Conservation (phyloP, 2,888 invertebrate genomes). For the Cosmopolites sordidus region DNA sequence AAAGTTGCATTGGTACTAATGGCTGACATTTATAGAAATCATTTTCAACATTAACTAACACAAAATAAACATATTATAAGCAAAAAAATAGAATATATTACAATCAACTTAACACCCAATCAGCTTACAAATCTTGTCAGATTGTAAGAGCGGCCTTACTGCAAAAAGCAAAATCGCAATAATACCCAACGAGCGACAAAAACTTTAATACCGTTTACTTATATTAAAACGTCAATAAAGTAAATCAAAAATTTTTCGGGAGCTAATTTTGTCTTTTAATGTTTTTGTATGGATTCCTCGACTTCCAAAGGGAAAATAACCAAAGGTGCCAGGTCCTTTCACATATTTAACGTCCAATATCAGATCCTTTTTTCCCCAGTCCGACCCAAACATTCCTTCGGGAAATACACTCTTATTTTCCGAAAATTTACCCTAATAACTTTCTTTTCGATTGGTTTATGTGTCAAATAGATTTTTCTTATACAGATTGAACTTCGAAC, state of each 20-base stretch:
- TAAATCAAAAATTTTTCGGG: background rate
- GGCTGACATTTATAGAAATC: too few relatives aligned
- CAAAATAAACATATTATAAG: too few relatives aligned
- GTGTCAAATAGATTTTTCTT: conserved; percentile 21
- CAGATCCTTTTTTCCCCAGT: background rate
- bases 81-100: too few relatives aligned
- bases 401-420: conserved; percentile 22
- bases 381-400: conserved; percentile 2
- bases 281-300: background rate
- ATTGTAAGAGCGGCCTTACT: too few relatives aligned
- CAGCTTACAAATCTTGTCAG: too few relatives aligned
- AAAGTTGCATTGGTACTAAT: too few relatives aligned
- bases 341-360: conserved; percentile 1
- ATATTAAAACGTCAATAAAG: too few relatives aligned
- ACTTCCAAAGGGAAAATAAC: background rate
- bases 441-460: conserved; percentile 19
- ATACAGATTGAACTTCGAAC: conserved; percentile 10
- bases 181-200: too few relatives aligned
- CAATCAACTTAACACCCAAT: too few relatives aligned
- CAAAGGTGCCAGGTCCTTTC: conserved; percentile 1
- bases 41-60: too few relatives aligned
- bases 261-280: background rate
- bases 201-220: too few relatives aligned
- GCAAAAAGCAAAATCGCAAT: too few relatives aligned
- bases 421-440: conserved; percentile 22